These are phyloP conservation scores for Vipera ursinii DNA, from an alignment of 2,797 vertebrate genomes.

Conservation along the genomic window DNA sequence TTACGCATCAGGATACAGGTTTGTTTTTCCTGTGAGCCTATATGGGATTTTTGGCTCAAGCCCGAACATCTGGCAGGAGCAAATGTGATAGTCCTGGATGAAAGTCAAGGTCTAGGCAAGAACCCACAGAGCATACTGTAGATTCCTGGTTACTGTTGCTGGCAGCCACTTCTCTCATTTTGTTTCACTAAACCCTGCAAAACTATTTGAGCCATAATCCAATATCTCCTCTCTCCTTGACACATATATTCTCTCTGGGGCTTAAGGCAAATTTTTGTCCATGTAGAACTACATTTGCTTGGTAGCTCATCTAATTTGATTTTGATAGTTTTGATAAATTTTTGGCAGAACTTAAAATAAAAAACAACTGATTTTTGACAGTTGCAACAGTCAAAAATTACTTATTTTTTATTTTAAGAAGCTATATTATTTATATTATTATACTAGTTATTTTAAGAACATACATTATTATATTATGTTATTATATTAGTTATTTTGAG, in stretches of 20 bases:
- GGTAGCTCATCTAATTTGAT: neutral
- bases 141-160: slow-evolving; percentile 53
- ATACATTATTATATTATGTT: neutral
- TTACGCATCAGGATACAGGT: slow-evolving; percentile 32
- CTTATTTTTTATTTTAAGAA: neutral
- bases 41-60: slow-evolving; percentile 43
- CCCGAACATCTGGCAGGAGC: slow-evolving; percentile 41
- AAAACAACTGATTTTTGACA: neutral
- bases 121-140: slow-evolving; percentile 38
- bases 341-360: slow-evolving; percentile 2
- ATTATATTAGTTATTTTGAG: neutral
- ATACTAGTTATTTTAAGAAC: neutral
- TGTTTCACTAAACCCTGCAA: slow-evolving; percentile 44
- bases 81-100: slow-evolving; percentile 50
- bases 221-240: slow-evolving; percentile 12
- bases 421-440: neutral
- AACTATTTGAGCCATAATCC: slow-evolving; percentile 46
- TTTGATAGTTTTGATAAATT: slow-evolving; percentile 12
- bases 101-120: slow-evolving; percentile 58
- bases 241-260: neutral
- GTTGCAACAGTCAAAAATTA: neutral
- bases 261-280: slow-evolving; percentile 31
- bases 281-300: slow-evolving; percentile 3
- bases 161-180: slow-evolving; percentile 46
- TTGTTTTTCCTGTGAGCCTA: slow-evolving; percentile 46